Conservation (phyloP, 2,888 invertebrate species). For the Hofmannophila pseudospretella region DNA sequence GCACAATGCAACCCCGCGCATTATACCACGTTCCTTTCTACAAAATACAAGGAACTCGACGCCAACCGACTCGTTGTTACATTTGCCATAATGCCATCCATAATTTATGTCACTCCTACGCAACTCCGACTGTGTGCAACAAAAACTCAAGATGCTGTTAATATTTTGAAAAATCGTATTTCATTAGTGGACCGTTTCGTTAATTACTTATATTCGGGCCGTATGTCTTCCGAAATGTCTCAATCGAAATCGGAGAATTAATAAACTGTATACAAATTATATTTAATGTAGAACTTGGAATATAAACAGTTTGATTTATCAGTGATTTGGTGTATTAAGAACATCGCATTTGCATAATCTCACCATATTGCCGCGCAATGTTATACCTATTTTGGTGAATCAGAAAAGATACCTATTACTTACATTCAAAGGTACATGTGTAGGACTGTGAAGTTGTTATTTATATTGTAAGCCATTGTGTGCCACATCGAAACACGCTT, state of each 20-base stretch:
- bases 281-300: slow-evolving; percentile 37
- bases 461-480: no score
- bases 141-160: slow-evolving; percentile 4
- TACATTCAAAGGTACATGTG: no score
- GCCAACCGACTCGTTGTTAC: slow-evolving; percentile 28
- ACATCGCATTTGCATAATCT: slow-evolving; percentile 39
- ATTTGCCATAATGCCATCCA: slow-evolving; percentile 26
- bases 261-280: slow-evolving; percentile 38
- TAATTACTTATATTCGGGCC: slow-evolving; percentile 34
- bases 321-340: slow-evolving; percentile 24
- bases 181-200: slow-evolving; percentile 26
- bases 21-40: slow-evolving; percentile 16
- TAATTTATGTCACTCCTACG: slow-evolving; percentile 41
- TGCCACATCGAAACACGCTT: no score
- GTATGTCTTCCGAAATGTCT: slow-evolving; percentile 34
- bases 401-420: no score
- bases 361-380: slow-evolving; percentile 20
- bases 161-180: slow-evolving; percentile 31
- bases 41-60: slow-evolving; percentile 31
- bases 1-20: slow-evolving; percentile 25
- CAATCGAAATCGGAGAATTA: slow-evolving; percentile 31
- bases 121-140: slow-evolving; percentile 4
- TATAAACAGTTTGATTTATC: slow-evolving; percentile 44
- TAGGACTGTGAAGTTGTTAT: no score
- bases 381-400: not conserved